Base-by-base conservation (phyloP, 2,888 invertebrate genomes). In the Drosophila borealis region DNA sequence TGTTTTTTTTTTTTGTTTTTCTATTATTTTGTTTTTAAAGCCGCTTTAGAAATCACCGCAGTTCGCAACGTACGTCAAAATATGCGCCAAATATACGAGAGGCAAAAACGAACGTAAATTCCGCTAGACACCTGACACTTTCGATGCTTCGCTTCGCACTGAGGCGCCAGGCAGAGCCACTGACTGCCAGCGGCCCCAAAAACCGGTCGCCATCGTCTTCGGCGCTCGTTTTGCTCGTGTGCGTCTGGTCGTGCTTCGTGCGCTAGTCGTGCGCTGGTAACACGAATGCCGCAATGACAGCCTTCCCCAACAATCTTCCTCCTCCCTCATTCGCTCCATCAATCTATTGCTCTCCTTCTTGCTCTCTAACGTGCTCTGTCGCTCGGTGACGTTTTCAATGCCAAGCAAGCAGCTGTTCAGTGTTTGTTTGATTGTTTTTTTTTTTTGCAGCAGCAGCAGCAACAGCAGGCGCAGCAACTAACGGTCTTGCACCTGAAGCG, bases 341-440 rank as follows among this genome's bases (percentile, higher is more conserved):
- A 44, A 13, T 14, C 34, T 44, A 11, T 49, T 10, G 39, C 49
- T 55, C 62, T 53, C 50, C 21, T 44, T 37, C 51, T 54, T 55
- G 21, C 44, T 36, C 61, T 46, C 65, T 42, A 50, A 56, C 55
- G 33, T 53, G 49, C 65, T 68, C 54, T 55, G 51, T 42, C 67
- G 56, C 64, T 39, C 54, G 37, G 62, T 71, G 78, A 67, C 67
- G 63, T 70, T 84, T 84, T 84, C 88, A 84, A 84, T 88, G 84
- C 88, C 88, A 84, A 86, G 80, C 84, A 72, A 88, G 88, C 88
- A 84, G 88, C 86, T 84, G 84, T 80, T 83, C 44, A 61, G 51
- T 61, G 59, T 56, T 60, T 50, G 62, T 70, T 59, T 70, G 63
- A 66, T 53, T 65, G 37, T 73, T 61, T 19, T 53, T 36, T 33